These are phyloP conservation scores for Gerris lacustris DNA, from an alignment of 2,888 invertebrate species.

Conservation along the genomic window DNA sequence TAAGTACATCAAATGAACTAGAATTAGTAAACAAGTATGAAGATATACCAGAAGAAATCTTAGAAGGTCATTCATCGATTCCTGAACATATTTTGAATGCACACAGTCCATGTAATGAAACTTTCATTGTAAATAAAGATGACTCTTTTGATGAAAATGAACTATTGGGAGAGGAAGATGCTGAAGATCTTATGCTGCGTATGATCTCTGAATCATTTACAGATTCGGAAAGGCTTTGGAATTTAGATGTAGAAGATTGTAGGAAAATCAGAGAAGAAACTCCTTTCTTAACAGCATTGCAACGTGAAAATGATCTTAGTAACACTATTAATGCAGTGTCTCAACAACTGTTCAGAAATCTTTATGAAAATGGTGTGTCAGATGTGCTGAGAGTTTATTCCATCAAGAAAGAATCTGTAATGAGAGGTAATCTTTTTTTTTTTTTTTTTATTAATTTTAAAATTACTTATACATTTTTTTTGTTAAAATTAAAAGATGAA, in stretches of 20 bases:
- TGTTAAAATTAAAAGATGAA: too few species aligned
- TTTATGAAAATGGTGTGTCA: background rate
- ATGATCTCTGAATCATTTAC: conserved; percentile 15
- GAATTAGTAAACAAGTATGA: background rate
- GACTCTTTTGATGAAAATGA: background rate
- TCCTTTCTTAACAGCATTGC: conserved; percentile 16
- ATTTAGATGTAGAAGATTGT: conserved; percentile 13
- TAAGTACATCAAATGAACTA: background rate
- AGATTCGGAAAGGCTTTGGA: conserved; percentile 18
- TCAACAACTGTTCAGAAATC: conserved; percentile 15
- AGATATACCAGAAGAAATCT: background rate
- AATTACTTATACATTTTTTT: too few species aligned
- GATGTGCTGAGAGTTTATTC: background rate
- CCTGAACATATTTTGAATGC: background rate
- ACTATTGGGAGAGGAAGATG: background rate
- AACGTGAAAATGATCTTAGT: conserved; percentile 18
- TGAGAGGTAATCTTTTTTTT: too few species aligned
- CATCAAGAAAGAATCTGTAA: too few species aligned
- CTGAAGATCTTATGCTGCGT: background rate
- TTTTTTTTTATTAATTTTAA: too few species aligned
- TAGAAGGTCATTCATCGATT: background rate
- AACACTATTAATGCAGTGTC: conserved; percentile 19
- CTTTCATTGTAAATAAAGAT: conserved; percentile 8
- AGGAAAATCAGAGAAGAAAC: conserved; percentile 16
- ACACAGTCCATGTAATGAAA: background rate